A percentile compares a stretch with the other conserved stretches of the same genome.
phyloP scores from a whole-genome alignment of 2,113 vertebrate species.

The Mustelus asterias region DNA sequence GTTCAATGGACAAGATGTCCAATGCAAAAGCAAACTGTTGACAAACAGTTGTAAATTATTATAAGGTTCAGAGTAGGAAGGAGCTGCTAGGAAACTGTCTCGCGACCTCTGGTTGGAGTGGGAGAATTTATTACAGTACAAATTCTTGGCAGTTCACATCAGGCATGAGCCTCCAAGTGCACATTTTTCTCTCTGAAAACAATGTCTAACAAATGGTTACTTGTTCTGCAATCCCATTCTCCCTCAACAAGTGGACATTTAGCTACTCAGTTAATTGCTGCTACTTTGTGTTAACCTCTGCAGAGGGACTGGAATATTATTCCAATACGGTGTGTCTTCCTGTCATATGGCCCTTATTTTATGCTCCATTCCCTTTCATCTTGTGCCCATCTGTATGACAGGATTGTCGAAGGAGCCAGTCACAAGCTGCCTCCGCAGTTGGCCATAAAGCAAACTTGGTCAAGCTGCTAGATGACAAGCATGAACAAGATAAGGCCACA shows the following conservation, averaged over 20 bases:
- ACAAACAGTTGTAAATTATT: neutral
- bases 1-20: too few relatives aligned
- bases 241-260: neutral
- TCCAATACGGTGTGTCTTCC: neutral
- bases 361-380: too few relatives aligned
- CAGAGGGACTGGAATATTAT: neutral
- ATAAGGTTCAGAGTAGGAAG: neutral
- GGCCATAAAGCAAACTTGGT: too few relatives aligned
- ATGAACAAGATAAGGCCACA: neutral
- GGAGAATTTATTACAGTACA: neutral
- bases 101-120: neutral
- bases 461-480: neutral
- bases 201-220: neutral
- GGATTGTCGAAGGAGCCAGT: too few relatives aligned
- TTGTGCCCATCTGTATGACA: too few relatives aligned
- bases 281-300: neutral
- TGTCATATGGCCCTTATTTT: too few relatives aligned
- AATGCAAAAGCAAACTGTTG: neutral
- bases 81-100: neutral
- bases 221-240: neutral
- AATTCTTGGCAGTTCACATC: slow-evolving; percentile 7
- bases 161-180: neutral
- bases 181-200: neutral
- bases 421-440: too few relatives aligned
- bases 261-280: neutral